These are phyloP conservation scores for Neelides sp. DNA, from an alignment of 1,140 invertebrate genomes.

Conservation along the genomic window DNA sequence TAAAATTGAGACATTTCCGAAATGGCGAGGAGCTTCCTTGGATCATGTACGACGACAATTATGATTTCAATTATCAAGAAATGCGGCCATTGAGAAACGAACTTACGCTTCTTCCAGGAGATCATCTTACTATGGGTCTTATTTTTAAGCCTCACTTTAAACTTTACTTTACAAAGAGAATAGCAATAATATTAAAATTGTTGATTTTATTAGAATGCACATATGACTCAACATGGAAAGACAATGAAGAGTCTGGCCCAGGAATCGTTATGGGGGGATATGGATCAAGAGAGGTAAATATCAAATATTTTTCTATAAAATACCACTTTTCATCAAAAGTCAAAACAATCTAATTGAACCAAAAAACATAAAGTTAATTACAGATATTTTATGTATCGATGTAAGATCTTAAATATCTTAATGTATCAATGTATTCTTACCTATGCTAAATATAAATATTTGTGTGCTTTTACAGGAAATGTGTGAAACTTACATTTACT, in stretches of 20 bases:
- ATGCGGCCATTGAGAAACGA: slow-evolving; percentile 47
- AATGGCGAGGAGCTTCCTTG: slow-evolving; percentile 47
- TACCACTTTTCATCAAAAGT: neutral
- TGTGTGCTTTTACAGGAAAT: slow-evolving; percentile 16
- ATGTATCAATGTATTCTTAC: too few species aligned
- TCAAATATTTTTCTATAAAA: neutral
- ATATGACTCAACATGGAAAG: slow-evolving; percentile 34
- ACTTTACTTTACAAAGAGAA: neutral
- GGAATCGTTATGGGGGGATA: slow-evolving; percentile 41
- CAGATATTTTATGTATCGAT: too few species aligned
- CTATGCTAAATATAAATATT: too few species aligned
- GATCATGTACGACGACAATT: slow-evolving; percentile 51
- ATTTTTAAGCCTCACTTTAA: neutral
- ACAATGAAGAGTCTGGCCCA: slow-evolving; percentile 38
- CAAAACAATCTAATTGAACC: too few species aligned
- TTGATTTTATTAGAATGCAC: slow-evolving; percentile 11
- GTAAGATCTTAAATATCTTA: too few species aligned
- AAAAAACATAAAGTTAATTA: too few species aligned
- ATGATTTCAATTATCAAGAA: slow-evolving; percentile 55
- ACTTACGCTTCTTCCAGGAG: slow-evolving; percentile 38
- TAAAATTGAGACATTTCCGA: slow-evolving; percentile 50
- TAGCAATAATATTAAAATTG: neutral
- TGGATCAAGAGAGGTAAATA: neutral
- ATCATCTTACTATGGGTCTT: slow-evolving; percentile 18
- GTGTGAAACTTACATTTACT: slow-evolving; percentile 14